Evolutionary conservation across 2,888 invertebrate genomes (phyloP).

Genomic region (Byasa hedistus): DNA sequence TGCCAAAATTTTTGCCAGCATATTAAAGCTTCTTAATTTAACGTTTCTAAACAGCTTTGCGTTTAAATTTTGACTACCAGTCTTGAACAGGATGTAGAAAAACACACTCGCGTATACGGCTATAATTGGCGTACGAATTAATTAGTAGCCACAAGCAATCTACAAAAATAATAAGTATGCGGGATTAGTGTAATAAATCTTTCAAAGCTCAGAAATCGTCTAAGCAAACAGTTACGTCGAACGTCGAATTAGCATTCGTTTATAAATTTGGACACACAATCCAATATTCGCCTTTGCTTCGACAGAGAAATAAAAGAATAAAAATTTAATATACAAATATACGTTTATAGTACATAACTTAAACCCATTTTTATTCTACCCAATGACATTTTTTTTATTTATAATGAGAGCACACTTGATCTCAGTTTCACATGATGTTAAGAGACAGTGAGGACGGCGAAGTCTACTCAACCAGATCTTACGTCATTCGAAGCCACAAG

Average conservation of each 20-base stretch:
- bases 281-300: not conserved
- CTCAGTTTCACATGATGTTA: no score
- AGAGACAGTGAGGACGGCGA: no score
- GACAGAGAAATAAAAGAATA: not conserved
- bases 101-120: constrained; percentile 23
- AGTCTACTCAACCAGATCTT: no score
- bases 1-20: constrained; percentile 13
- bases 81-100: constrained; percentile 31
- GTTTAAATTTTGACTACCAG: constrained; percentile 29
- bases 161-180: constrained; percentile 14
- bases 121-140: constrained; percentile 29
- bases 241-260: not conserved
- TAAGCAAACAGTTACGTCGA: constrained; percentile 16
- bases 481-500: no score
- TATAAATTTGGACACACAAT: not conserved
- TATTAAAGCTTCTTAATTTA: constrained; percentile 23
- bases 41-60: constrained; percentile 22
- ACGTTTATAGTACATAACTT: not conserved
- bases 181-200: constrained; percentile 29
- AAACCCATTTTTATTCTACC: not conserved
- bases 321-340: not conserved
- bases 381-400: not conserved
- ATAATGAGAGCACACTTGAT: no score
- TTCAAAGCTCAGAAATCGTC: constrained; percentile 10
- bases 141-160: constrained; percentile 12